Base-by-base conservation (phyloP, 2,113 vertebrate genomes). In the Abramis brama region DNA sequence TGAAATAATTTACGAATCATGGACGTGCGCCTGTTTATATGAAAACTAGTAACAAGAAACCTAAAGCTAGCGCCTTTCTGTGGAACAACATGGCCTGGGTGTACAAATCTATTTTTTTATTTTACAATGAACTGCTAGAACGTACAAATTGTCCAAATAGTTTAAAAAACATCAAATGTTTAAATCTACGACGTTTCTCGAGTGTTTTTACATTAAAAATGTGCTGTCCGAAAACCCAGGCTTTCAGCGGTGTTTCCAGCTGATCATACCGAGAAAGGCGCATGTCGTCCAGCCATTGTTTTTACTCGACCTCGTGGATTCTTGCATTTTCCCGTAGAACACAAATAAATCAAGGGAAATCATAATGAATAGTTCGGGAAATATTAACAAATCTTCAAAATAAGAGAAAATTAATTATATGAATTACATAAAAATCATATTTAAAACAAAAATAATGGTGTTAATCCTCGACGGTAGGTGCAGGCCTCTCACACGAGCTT, bases 401-500 rank as follows among this genome's bases (percentile, higher is more conserved):
- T 12, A 82, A 78, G 6, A 55, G 6, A 17, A 64, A 6, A 0
- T n/a, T 3, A 6, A 50, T n/a, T 12, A 59, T 66, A 59, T 17
- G 17, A 39, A 19, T 6, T 0, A 30, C 23, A 59, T 39, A 5
- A 17, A 76, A 83, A 85, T 74, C 70, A 87, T 86, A 83, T 88
- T 86, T 88, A 75, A n/a, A 68, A 88, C 86, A 23, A 55, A 82
- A 82, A 87, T 73, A 78, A 52, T 64, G 55, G 9, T 70, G 59
- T 39, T 79, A 92, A 93, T 90, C 27, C 86, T 87, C 70, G 27
- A 45, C 21, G 84, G 62, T 81, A 75, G 88, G 23, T 30, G 86
- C 87, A 94, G 95, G 95, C 95, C 95, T 93, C 90, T 91, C 89
- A 87, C 87, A 91, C 93, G 93, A 95, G 94, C 92, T 92, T 93